Evolutionary conservation across 2,113 vertebrate genomes (phyloP).

Genomic region (Seriola quinqueradiata): DNA sequence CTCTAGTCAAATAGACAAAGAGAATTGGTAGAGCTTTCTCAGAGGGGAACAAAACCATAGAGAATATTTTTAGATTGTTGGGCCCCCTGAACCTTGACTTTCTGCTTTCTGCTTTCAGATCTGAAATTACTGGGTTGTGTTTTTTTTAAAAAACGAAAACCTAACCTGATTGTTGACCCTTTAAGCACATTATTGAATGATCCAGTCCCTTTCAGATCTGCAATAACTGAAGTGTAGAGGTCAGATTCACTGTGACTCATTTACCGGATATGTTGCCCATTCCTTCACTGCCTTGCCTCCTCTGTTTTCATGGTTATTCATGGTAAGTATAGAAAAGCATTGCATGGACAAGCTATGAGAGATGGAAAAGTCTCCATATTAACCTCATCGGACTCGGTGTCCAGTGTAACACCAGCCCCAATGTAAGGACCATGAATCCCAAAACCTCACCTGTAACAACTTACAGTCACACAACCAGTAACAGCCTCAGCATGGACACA

Average conservation of each 20-base stretch:
- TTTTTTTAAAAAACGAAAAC: background rate
- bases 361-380: constrained; percentile 47
- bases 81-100: constrained; percentile 23
- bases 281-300: constrained; percentile 78
- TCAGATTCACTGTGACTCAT: constrained; percentile 22
- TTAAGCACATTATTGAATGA: constrained; percentile 1
- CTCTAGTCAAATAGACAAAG: constrained; percentile 17
- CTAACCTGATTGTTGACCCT: background rate
- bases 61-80: constrained; percentile 23
- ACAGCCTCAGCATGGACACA: constrained; percentile 75
- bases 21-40: constrained; percentile 48
- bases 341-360: constrained; percentile 79
- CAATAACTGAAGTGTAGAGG: constrained; percentile 26
- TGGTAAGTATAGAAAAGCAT: constrained; percentile 77
- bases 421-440: constrained; percentile 7
- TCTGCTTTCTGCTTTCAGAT: constrained; percentile 51
- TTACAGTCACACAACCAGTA: constrained; percentile 62
- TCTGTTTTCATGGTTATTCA: constrained; percentile 60
- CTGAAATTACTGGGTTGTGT: constrained; percentile 5
- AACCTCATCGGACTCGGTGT: constrained; percentile 67
- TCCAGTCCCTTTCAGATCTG: constrained; percentile 28
- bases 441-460: constrained; percentile 60
- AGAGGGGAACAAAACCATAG: constrained; percentile 48
- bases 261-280: constrained; percentile 1
- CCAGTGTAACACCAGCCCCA: constrained; percentile 36